Conservation (phyloP, 2,888 invertebrate species). For the Cryptus armator region DNA sequence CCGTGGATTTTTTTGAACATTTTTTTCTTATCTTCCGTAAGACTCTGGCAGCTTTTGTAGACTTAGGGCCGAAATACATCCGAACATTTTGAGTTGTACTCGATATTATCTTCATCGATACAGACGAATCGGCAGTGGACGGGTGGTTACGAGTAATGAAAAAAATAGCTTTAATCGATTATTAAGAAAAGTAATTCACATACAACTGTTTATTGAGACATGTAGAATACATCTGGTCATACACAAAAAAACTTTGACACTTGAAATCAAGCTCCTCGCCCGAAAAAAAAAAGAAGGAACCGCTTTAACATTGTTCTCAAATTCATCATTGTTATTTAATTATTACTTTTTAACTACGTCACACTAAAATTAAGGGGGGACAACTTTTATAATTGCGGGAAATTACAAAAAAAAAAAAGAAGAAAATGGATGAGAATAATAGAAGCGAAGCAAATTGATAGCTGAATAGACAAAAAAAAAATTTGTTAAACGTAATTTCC, state of each 20-base stretch:
- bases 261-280: constrained; percentile 85
- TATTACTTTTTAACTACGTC: constrained; percentile 84
- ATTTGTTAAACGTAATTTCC: constrained; percentile 61
- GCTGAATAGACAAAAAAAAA: constrained; percentile 79
- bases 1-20: too few species aligned
- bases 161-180: constrained; percentile 50
- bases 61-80: too few species aligned
- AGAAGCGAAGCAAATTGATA: constrained; percentile 83
- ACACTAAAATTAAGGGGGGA: constrained; percentile 83
- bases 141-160: constrained; percentile 46
- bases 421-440: constrained; percentile 71
- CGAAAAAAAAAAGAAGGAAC: constrained; percentile 82
- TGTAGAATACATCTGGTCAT: constrained; percentile 86
- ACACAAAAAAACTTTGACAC: constrained; percentile 86
- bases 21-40: too few species aligned
- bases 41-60: too few species aligned
- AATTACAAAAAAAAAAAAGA: constrained; percentile 72
- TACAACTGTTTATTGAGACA: constrained; percentile 90
- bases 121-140: background rate
- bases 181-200: constrained; percentile 87
- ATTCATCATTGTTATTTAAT: constrained; percentile 81
- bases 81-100: too few species aligned
- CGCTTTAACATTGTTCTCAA: constrained; percentile 74
- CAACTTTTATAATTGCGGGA: constrained; percentile 78
- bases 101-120: background rate